These are phyloP conservation scores for Lasiommata megera DNA, from an alignment of 2,888 invertebrate species.

Conservation along the genomic window DNA sequence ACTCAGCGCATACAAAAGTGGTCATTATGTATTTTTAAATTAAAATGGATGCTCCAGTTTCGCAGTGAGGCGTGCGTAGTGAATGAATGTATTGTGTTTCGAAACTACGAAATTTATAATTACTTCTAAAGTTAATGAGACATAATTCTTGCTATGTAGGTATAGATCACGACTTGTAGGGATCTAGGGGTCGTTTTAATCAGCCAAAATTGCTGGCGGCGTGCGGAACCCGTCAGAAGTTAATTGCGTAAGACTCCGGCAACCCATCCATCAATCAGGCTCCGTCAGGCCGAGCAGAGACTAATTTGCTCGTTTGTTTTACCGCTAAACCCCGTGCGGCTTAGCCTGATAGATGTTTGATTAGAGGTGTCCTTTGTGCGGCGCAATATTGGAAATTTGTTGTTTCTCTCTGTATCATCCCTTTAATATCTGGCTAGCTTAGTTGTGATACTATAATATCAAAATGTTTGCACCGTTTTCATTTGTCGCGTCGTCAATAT, in stretches of 20 bases:
- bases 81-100: no score
- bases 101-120: no score
- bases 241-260: conserved; percentile 58
- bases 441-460: neutral
- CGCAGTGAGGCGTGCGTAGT: no score
- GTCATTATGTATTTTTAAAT: no score
- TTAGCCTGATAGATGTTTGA: conserved; percentile 49
- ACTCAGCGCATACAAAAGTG: no score
- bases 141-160: neutral
- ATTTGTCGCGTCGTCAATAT: no score
- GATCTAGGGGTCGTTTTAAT: conserved; percentile 9
- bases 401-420: neutral
- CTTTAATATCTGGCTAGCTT: neutral
- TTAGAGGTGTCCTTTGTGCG: conserved; percentile 30
- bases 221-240: conserved; percentile 59
- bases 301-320: conserved; percentile 79
- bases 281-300: conserved; percentile 61
- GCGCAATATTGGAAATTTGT: conserved; percentile 6
- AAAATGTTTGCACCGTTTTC: no score
- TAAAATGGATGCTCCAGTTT: no score
- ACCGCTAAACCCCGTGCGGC: conserved; percentile 63
- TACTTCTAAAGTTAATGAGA: neutral
- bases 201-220: conserved; percentile 2
- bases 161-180: neutral
- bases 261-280: conserved; percentile 75